Evolutionary conservation across 2,888 invertebrate genomes (phyloP).

Genomic region (Plebejus argus): DNA sequence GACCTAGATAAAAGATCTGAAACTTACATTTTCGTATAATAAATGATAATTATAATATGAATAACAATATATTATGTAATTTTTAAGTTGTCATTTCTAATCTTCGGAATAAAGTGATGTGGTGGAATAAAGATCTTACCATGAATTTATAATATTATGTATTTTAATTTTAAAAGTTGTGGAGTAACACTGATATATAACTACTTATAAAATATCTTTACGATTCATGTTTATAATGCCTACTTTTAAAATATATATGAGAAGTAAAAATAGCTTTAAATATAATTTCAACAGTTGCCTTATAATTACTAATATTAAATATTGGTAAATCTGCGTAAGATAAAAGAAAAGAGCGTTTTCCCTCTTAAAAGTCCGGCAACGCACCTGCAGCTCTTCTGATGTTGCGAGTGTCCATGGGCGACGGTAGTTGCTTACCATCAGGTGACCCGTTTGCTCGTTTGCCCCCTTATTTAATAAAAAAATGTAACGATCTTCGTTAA

Average conservation of each 20-base stretch:
- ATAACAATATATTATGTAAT: background rate
- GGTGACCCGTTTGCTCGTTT: too few relatives aligned
- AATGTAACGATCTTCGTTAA: background rate
- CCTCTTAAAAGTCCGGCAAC: too few relatives aligned
- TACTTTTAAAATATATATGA: background rate
- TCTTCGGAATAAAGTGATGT: background rate
- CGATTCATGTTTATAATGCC: background rate
- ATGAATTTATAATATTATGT: background rate
- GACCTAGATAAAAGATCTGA: background rate
- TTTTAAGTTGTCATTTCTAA: background rate
- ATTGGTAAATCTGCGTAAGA: background rate
- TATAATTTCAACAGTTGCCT: background rate
- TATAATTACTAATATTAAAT: background rate
- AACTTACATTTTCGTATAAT: background rate
- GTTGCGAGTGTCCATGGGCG: too few relatives aligned
- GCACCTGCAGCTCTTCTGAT: too few relatives aligned
- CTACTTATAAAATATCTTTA: background rate
- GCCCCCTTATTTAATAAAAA: too few relatives aligned
- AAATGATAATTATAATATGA: too few relatives aligned
- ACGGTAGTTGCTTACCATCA: too few relatives aligned
- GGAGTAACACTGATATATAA: background rate
- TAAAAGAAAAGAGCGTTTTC: background rate
- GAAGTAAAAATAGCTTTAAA: background rate
- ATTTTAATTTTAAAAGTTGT: background rate
- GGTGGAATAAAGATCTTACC: background rate